Evolutionary conservation across 2,888 invertebrate species (phyloP).

Genomic region (Agrochola circellaris): DNA sequence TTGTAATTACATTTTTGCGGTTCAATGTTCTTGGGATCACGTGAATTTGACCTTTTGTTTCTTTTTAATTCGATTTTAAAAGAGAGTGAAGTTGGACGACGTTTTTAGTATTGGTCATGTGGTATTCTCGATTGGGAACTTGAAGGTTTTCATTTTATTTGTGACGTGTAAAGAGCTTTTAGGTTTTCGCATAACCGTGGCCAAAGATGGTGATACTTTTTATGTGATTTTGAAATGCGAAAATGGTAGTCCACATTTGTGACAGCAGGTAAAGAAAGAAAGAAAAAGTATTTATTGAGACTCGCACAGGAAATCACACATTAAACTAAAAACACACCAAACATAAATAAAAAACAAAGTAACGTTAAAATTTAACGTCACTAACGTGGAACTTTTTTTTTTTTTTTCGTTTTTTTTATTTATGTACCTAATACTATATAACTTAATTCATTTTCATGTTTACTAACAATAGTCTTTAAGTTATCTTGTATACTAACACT

Average conservation of each 20-base stretch:
- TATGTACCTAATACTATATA: too few species aligned
- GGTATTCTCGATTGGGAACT: not conserved
- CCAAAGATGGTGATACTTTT: not conserved
- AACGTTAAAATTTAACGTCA: too few species aligned
- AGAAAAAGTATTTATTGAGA: too few species aligned
- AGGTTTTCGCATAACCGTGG: not conserved
- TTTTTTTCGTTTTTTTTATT: too few species aligned
- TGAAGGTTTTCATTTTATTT: not conserved
- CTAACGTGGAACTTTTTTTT: too few species aligned
- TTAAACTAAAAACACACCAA: too few species aligned
- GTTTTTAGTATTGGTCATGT: not conserved
- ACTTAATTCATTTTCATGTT: too few species aligned
- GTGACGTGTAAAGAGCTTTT: not conserved
- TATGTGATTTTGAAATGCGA: not conserved
- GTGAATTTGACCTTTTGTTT: conserved; percentile 10
- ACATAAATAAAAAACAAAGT: too few species aligned
- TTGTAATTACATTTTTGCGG: conserved; percentile 40
- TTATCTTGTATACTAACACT: too few species aligned
- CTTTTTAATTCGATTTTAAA: not conserved
- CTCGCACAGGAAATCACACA: too few species aligned
- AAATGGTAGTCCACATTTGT: not conserved
- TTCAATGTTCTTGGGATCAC: conserved; percentile 26
- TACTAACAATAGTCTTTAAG: too few species aligned
- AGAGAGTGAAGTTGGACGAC: not conserved
- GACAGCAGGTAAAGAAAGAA: too few species aligned